Percentiles rank a stretch among this genome's conserved stretches.
Evolutionary conservation across 2,113 vertebrate species (phyloP).

Genomic region (Crotalus tigris): DNA sequence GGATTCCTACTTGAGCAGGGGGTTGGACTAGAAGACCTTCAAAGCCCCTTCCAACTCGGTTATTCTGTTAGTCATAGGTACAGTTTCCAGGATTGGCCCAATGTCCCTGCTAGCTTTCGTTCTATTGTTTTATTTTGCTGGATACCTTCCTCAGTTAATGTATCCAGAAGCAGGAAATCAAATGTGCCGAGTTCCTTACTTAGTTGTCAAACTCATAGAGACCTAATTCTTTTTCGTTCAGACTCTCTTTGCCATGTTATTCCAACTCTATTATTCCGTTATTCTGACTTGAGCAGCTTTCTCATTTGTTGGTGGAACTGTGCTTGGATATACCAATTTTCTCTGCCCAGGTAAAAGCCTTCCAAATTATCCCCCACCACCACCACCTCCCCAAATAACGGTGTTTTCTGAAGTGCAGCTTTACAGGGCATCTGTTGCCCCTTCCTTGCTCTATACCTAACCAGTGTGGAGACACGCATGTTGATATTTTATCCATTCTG

Average conservation of each 20-base stretch:
- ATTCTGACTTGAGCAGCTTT: conserved; percentile 42
- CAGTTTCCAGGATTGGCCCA: not conserved
- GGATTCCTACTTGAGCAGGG: not conserved
- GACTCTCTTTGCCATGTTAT: not conserved
- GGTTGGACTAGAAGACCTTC: not conserved
- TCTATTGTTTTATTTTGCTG: not conserved
- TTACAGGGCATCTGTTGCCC: conserved; percentile 49
- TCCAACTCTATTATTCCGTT: not conserved
- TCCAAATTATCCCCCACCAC: not conserved
- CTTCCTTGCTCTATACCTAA: conserved; percentile 30
- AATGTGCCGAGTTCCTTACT: not conserved
- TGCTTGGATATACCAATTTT: conserved; percentile 46
- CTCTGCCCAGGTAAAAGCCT: conserved; percentile 45
- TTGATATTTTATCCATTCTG: conserved; percentile 41
- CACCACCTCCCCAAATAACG: not conserved
- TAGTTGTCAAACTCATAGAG: not conserved
- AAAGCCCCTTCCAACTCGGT: not conserved
- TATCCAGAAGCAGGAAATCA: not conserved
- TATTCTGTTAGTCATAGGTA: not conserved
- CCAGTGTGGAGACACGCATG: conserved; percentile 28
- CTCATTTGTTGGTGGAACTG: conserved; percentile 38
- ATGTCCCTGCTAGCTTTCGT: not conserved
- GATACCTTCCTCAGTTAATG: not conserved
- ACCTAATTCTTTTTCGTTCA: not conserved
- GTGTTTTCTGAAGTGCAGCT: conserved; percentile 43